Percentiles rank a stretch among this genome's conserved stretches.
Conservation (phyloP, 2,797 vertebrate genomes). For the Loris lydekkerianus region DNA sequence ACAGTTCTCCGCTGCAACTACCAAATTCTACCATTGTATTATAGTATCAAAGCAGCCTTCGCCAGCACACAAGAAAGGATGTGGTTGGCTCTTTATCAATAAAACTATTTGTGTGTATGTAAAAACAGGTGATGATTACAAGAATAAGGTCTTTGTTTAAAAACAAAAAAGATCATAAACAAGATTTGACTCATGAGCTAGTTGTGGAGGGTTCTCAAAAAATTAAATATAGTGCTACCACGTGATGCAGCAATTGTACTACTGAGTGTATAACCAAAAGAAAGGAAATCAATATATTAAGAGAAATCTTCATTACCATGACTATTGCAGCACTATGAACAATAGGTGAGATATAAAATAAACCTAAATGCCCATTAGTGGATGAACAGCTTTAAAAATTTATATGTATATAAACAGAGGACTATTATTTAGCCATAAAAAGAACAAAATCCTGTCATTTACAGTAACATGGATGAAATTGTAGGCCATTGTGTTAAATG, state of each 20-base stretch:
- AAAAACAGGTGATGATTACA: background rate
- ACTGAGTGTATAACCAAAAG: background rate
- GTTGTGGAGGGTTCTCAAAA: background rate
- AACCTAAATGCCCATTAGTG: background rate
- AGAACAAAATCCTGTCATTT: background rate
- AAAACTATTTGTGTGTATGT: background rate
- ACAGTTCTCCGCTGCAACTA: background rate
- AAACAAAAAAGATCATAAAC: background rate
- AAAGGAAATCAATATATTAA: background rate
- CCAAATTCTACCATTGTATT: background rate
- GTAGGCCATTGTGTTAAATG: background rate
- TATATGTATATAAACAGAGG: background rate
- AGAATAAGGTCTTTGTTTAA: too few relatives aligned
- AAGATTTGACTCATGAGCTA: background rate
- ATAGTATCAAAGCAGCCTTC: background rate
- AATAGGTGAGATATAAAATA: background rate
- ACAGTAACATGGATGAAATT: background rate
- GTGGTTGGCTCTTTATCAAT: background rate
- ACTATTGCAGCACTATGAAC: background rate
- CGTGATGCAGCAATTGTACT: background rate
- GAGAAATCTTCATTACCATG: background rate
- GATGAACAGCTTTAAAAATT: background rate
- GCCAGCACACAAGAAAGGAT: background rate
- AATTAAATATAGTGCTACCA: background rate
- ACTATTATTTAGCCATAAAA: background rate